These are phyloP conservation scores for Arrhopalites spinosus DNA, from an alignment of 2,888 invertebrate species.

Conservation along the genomic window DNA sequence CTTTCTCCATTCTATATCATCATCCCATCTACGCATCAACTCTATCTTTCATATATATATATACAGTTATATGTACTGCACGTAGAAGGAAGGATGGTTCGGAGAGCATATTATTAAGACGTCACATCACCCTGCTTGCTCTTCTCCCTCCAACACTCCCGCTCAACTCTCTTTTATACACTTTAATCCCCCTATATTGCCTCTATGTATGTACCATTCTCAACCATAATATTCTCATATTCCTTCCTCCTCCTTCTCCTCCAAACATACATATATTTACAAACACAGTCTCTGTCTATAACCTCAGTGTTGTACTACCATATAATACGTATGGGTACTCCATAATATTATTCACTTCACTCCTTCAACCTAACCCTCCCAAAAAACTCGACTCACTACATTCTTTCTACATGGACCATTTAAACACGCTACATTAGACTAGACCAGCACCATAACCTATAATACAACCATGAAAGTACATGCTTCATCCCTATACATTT, in stretches of 20 bases:
- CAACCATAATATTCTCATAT: background rate
- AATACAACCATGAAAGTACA: too few species aligned
- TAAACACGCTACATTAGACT: constrained; percentile 17
- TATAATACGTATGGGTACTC: too few species aligned
- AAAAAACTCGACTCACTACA: background rate
- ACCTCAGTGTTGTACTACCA: too few species aligned
- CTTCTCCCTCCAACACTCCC: background rate
- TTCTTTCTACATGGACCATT: constrained; percentile 1
- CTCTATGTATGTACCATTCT: background rate
- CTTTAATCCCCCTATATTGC: background rate
- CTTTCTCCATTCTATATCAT: too few species aligned
- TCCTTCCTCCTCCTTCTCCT: background rate
- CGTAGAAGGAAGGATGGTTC: background rate
- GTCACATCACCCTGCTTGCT: background rate
- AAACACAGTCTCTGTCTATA: background rate
- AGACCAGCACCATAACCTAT: background rate
- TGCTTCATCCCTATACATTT: background rate
- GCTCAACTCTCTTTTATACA: background rate
- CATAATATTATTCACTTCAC: too few species aligned
- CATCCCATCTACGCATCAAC: background rate
- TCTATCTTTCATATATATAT: background rate
- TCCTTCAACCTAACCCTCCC: background rate
- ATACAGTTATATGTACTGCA: background rate
- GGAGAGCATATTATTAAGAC: constrained; percentile 15
- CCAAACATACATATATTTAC: background rate